Evolutionary conservation across 2,888 invertebrate genomes (phyloP).

Genomic region (Epinotia brunnichana): DNA sequence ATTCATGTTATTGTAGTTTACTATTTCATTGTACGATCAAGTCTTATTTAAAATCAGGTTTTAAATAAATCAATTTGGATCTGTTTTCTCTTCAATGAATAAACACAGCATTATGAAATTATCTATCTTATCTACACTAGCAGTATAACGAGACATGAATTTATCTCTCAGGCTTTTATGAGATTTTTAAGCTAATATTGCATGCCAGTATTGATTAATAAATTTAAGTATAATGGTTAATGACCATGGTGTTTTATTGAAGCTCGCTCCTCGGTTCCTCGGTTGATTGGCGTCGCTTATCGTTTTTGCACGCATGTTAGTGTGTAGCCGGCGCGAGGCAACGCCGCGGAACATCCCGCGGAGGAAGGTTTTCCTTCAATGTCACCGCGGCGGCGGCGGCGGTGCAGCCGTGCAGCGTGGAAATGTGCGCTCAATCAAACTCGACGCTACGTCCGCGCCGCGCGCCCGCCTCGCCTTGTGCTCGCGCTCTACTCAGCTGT

Average conservation of each 20-base stretch:
- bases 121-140: slow-evolving; percentile 59
- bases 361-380: slow-evolving; percentile 63
- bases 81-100: slow-evolving; percentile 76
- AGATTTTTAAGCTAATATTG: slow-evolving; percentile 76
- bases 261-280: slow-evolving; percentile 48
- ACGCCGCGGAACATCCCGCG: slow-evolving; percentile 41
- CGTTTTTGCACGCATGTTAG: slow-evolving; percentile 41
- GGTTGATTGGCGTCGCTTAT: slow-evolving; percentile 28
- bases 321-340: slow-evolving; percentile 27
- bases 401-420: slow-evolving; percentile 61
- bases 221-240: slow-evolving; percentile 82
- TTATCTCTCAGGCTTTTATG: slow-evolving; percentile 78
- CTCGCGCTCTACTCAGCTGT: slow-evolving; percentile 39
- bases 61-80: slow-evolving; percentile 81
- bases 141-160: slow-evolving; percentile 73
- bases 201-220: slow-evolving; percentile 80
- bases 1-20: slow-evolving; percentile 78
- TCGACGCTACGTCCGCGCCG: slow-evolving; percentile 64
- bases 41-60: slow-evolving; percentile 81
- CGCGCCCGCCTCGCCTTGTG: slow-evolving; percentile 61
- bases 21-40: slow-evolving; percentile 76
- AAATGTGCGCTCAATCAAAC: slow-evolving; percentile 71
- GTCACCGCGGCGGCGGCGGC: slow-evolving; percentile 58
- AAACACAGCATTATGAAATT: slow-evolving; percentile 78
- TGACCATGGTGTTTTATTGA: slow-evolving; percentile 69